Evolutionary conservation across 1,140 invertebrate species (phyloP).

Genomic region (Brachionus asplanchnoidis): DNA sequence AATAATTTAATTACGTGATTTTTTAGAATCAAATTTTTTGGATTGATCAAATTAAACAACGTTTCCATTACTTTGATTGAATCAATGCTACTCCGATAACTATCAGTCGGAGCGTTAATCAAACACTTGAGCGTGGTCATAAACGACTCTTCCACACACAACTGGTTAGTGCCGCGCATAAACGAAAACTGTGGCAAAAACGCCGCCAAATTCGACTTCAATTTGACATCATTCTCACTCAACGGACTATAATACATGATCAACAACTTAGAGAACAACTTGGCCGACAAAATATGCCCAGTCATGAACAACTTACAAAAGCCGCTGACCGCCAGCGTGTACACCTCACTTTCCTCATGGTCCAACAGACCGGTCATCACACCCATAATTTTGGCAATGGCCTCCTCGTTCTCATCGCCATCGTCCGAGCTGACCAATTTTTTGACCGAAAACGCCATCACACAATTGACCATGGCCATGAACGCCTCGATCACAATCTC

Average conservation of each 20-base stretch:
- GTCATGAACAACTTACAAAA: slow-evolving; percentile 53
- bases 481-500: slow-evolving; percentile 21
- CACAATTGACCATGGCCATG: slow-evolving; percentile 28
- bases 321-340: slow-evolving; percentile 53
- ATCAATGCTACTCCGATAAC: slow-evolving; percentile 68
- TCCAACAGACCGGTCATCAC: slow-evolving; percentile 25
- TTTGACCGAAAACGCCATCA: not conserved
- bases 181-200: slow-evolving; percentile 63
- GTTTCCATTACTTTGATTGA: slow-evolving; percentile 59
- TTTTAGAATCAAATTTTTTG: slow-evolving; percentile 48
- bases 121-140: slow-evolving; percentile 67
- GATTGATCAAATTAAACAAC: slow-evolving; percentile 56
- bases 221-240: slow-evolving; percentile 58
- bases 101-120: slow-evolving; percentile 66
- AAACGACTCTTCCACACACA: slow-evolving; percentile 64
- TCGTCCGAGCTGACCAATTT: not conserved
- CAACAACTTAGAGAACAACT: slow-evolving; percentile 61
- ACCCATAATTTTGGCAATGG: slow-evolving; percentile 1
- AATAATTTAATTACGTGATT: slow-evolving; percentile 42
- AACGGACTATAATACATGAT: slow-evolving; percentile 63
- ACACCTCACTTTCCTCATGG: slow-evolving; percentile 46
- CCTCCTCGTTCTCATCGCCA: not conserved
- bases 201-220: slow-evolving; percentile 60
- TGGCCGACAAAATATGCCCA: slow-evolving; percentile 51
- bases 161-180: slow-evolving; percentile 58